Evolutionary conservation across 1,140 invertebrate species (phyloP).

Genomic region (Neodiprion pinetum): DNA sequence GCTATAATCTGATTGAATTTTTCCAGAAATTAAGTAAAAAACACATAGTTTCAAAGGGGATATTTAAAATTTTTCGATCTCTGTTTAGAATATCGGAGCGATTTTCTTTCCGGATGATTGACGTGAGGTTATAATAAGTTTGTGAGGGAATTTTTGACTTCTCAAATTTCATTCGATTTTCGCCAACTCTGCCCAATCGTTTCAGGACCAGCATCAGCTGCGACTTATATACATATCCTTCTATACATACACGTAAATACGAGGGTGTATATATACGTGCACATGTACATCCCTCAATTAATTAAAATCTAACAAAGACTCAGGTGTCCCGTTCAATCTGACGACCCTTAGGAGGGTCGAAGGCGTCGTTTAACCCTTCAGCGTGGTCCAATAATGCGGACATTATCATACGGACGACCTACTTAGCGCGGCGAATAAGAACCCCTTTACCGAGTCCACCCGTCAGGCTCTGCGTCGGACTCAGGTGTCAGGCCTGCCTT

Average conservation of each 20-base stretch:
- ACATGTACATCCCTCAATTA: background rate
- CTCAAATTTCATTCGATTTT: too few relatives aligned
- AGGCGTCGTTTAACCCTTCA: conserved; percentile 1
- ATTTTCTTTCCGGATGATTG: too few relatives aligned
- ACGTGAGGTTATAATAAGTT: too few relatives aligned
- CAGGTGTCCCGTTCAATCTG: conserved; percentile 1
- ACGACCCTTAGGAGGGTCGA: conserved; percentile 6
- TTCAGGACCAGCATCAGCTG: background rate
- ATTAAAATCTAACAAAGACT: background rate
- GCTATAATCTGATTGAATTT: too few relatives aligned
- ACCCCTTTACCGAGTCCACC: too few relatives aligned
- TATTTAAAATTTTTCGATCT: too few relatives aligned
- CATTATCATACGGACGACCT: conserved; percentile 7
- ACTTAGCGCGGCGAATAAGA: background rate
- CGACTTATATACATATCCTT: background rate
- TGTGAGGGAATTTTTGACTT: too few relatives aligned
- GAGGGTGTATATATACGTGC: too few relatives aligned
- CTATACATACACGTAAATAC: background rate
- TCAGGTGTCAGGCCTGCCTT: background rate
- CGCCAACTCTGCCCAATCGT: too few relatives aligned
- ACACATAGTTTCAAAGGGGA: too few relatives aligned
- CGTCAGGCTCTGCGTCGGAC: background rate
- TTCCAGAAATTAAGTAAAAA: too few relatives aligned
- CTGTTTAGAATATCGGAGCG: too few relatives aligned
- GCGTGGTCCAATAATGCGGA: conserved; percentile 1